Percentiles rank a stretch among this genome's conserved stretches.
Conservation (phyloP, 2,113 vertebrate species). For the Charadrius vociferus region DNA sequence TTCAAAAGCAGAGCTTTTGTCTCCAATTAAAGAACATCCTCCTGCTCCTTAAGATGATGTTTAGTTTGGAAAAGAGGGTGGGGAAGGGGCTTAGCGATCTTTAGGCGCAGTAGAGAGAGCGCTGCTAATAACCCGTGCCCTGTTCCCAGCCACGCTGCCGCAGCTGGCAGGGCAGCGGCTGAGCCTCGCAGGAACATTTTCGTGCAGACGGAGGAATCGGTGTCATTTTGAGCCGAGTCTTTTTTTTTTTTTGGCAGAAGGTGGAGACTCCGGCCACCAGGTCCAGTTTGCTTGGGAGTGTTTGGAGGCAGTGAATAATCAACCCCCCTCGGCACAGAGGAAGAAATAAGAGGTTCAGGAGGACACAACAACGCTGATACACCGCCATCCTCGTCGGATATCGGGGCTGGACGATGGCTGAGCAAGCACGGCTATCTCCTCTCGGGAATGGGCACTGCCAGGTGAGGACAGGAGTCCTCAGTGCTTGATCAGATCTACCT, state of each 20-base stretch:
- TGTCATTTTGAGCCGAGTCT: rapidly evolving
- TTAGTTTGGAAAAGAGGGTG: neutral
- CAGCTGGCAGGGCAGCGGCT: neutral
- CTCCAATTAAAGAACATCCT: neutral
- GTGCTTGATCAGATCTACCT: neutral
- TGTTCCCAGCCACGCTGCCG: neutral
- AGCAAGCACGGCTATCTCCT: neutral
- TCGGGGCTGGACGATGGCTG: neutral
- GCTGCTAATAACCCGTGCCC: neutral
- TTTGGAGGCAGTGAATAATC: neutral
- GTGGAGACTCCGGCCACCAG: neutral
- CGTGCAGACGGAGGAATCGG: rapidly evolving
- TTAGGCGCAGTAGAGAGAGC: neutral
- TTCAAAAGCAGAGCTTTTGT: neutral
- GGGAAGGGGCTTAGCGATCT: neutral
- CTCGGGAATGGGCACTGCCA: neutral
- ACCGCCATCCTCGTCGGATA: rapidly evolving
- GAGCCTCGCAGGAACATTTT: neutral
- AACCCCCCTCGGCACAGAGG: neutral
- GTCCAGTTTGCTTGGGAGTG: neutral
- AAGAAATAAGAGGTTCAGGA: neutral
- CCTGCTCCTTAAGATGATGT: neutral
- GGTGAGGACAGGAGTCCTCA: neutral
- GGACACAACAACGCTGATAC: neutral
- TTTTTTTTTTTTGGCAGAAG: neutral